These are phyloP conservation scores for Lindbergichthys nudifrons DNA, from an alignment of 2,797 vertebrate species.

Conservation along the genomic window DNA sequence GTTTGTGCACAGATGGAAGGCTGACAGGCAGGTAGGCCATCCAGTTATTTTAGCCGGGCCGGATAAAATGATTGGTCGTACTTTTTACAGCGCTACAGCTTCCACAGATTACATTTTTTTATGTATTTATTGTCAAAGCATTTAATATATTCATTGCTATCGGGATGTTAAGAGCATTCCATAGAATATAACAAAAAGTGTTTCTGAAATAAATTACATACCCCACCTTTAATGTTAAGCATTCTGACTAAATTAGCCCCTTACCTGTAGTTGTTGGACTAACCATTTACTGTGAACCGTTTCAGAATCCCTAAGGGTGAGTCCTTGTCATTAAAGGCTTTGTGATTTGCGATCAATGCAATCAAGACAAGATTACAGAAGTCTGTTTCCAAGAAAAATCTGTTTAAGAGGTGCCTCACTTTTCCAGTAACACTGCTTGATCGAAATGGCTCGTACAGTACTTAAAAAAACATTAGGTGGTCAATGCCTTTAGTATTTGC, in stretches of 20 bases:
- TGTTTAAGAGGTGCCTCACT: background rate
- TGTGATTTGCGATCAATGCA: conserved; percentile 31
- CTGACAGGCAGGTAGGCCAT: no score
- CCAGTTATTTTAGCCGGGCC: no score
- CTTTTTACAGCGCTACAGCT: no score
- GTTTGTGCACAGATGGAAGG: no score
- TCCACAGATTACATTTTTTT: no score
- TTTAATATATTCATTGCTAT: no score
- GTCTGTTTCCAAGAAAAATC: background rate
- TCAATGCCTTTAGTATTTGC: conserved; percentile 26
- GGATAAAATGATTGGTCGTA: no score
- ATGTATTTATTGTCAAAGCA: no score
- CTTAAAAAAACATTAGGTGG: background rate
- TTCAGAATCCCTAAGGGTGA: background rate
- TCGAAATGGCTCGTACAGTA: conserved; percentile 8
- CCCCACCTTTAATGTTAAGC: background rate
- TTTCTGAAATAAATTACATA: no score
- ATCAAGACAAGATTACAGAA: conserved; percentile 27
- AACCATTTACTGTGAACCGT: conserved; percentile 7
- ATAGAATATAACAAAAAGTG: no score
- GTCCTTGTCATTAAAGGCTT: conserved; percentile 11
- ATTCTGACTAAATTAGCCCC: background rate
- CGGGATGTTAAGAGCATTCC: no score
- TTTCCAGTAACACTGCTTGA: background rate
- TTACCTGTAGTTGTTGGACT: background rate